Percentiles rank a stretch among this genome's conserved stretches.
Conservation (phyloP, 1,140 invertebrate species). For the Stegodyphus mimosarum region DNA sequence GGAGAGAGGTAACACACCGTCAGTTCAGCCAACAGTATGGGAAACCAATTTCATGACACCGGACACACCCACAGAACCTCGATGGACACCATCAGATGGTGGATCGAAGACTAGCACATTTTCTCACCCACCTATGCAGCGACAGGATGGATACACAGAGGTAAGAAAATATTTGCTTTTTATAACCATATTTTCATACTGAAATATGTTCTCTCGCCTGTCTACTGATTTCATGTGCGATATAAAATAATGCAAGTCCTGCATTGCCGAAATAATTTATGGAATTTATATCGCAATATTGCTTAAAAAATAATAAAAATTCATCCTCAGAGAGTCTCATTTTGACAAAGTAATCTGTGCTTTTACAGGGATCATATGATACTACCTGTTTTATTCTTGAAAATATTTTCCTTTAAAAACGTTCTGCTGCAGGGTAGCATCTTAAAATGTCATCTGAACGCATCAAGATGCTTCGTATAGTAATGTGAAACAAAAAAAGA, state of each 20-base stretch:
- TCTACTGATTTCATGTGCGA: too few relatives aligned
- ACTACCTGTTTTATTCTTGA: neutral
- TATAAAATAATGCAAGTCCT: too few relatives aligned
- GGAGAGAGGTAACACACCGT: slow-evolving; percentile 9
- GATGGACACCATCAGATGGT: neutral
- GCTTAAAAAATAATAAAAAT: too few relatives aligned
- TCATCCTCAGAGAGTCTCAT: too few relatives aligned
- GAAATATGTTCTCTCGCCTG: neutral
- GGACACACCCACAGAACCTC: slow-evolving; percentile 12
- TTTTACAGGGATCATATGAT: neutral
- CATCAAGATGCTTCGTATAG: too few relatives aligned
- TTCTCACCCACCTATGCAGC: neutral
- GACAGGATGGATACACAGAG: slow-evolving; percentile 9
- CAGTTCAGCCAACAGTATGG: slow-evolving; percentile 16
- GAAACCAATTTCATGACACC: slow-evolving; percentile 50
- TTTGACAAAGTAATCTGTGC: neutral
- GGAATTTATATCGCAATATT: too few relatives aligned
- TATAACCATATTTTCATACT: neutral
- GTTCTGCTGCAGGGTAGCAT: neutral
- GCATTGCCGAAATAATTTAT: too few relatives aligned
- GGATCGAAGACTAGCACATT: neutral
- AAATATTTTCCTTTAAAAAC: neutral
- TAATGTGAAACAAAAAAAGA: too few relatives aligned
- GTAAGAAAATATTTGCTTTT: slow-evolving; percentile 4
- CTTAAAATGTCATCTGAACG: too few relatives aligned